These are phyloP conservation scores for Eira barbara DNA, from an alignment of 2,113 vertebrate genomes.

Conservation along the genomic window DNA sequence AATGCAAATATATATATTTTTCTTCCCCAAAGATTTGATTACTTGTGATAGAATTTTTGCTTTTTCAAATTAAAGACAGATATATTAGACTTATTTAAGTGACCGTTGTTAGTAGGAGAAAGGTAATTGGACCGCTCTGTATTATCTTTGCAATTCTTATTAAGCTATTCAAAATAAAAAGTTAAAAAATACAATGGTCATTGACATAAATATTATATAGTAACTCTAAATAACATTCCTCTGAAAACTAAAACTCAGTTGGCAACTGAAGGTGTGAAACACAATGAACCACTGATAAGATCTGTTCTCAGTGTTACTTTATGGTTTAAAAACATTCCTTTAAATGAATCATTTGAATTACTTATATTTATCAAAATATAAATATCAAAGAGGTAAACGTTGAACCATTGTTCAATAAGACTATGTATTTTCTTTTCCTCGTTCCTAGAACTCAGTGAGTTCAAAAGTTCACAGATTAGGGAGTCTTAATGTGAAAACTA, in stretches of 20 bases:
- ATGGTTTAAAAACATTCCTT: background rate
- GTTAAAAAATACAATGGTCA: background rate
- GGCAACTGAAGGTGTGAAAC: background rate
- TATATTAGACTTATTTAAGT: background rate
- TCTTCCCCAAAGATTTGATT: background rate
- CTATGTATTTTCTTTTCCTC: background rate
- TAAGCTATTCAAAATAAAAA: background rate
- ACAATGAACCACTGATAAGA: background rate
- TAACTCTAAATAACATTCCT: background rate
- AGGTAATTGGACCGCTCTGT: background rate
- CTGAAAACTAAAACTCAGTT: background rate
- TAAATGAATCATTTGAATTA: background rate
- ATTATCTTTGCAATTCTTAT: background rate
- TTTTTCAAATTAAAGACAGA: background rate
- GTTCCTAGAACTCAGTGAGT: background rate
- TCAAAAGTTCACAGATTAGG: background rate
- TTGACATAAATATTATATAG: background rate
- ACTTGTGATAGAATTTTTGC: background rate
- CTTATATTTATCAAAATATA: background rate
- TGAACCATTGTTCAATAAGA: background rate
- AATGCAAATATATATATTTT: background rate
- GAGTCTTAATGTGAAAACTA: background rate
- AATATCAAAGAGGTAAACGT: background rate
- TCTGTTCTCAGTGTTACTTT: background rate
- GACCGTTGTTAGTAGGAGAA: background rate